Evolutionary conservation across 2,888 invertebrate genomes (phyloP).

Genomic region (Empis livida): DNA sequence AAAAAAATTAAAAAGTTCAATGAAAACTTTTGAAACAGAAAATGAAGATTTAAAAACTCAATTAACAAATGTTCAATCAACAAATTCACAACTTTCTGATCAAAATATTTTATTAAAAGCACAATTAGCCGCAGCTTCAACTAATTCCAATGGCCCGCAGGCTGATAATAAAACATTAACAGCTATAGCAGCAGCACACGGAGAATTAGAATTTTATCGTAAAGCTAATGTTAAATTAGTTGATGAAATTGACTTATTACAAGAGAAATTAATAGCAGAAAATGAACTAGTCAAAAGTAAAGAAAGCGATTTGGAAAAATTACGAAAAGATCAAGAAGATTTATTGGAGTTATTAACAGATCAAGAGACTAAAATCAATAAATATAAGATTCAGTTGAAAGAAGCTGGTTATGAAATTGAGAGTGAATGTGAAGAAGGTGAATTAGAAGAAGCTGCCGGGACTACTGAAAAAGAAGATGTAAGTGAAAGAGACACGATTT

Average conservation of each 20-base stretch:
- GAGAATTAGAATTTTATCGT: not conserved
- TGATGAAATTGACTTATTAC: slow-evolving; percentile 24
- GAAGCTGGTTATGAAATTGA: slow-evolving; percentile 34
- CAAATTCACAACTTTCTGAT: slow-evolving; percentile 64
- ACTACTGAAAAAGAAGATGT: too few relatives aligned
- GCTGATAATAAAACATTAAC: not conserved
- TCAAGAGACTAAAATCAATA: slow-evolving; percentile 59
- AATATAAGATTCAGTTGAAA: slow-evolving; percentile 46
- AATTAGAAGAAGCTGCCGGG: slow-evolving; percentile 14
- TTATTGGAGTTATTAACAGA: slow-evolving; percentile 78
- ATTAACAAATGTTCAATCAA: slow-evolving; percentile 53
- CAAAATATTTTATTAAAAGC: slow-evolving; percentile 79
- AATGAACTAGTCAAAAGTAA: slow-evolving; percentile 18
- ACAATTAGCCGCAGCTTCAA: slow-evolving; percentile 40
- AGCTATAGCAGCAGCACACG: slow-evolving; percentile 1
- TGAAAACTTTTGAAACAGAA: slow-evolving; percentile 22
- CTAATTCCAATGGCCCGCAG: not conserved
- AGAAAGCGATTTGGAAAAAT: slow-evolving; percentile 43
- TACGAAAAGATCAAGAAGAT: slow-evolving; percentile 88
- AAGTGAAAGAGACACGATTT: too few relatives aligned
- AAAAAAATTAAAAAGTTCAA: slow-evolving; percentile 32
- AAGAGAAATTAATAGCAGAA: slow-evolving; percentile 20
- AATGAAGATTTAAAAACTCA: slow-evolving; percentile 33
- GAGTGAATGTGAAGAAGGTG: slow-evolving; percentile 34
- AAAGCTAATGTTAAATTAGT: slow-evolving; percentile 15